Percentiles rank a stretch among this genome's conserved stretches.
phyloP scores from a whole-genome alignment of 1,140 invertebrate species.

The Homalodisca vitripennis region DNA sequence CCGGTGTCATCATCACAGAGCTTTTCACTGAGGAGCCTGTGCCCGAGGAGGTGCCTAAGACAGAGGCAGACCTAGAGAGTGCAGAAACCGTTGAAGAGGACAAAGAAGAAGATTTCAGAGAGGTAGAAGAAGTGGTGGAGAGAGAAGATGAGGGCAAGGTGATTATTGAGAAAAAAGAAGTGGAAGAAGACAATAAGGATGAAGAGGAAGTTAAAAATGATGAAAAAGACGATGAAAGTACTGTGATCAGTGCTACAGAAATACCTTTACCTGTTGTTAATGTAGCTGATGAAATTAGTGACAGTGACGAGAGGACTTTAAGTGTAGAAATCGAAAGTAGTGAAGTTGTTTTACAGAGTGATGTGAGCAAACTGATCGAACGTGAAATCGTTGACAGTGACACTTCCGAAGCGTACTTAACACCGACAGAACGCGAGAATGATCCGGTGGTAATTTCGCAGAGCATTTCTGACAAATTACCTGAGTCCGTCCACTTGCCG shows the following conservation, averaged over 20 bases:
- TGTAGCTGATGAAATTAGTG: constrained; percentile 21
- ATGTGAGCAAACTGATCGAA: constrained; percentile 42
- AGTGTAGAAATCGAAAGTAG: constrained; percentile 24
- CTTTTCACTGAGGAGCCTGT: not conserved
- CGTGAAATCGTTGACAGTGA: constrained; percentile 52
- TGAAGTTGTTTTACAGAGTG: constrained; percentile 30
- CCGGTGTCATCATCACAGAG: not conserved
- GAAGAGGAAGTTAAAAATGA: constrained; percentile 27
- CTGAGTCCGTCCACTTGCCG: constrained; percentile 42
- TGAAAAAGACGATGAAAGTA: constrained; percentile 29
- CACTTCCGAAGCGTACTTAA: constrained; percentile 59
- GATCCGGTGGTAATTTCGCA: constrained; percentile 41
- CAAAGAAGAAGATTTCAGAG: constrained; percentile 22
- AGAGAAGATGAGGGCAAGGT: not conserved
- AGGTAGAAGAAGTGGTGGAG: not conserved
- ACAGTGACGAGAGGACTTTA: constrained; percentile 21
- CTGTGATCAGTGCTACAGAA: constrained; percentile 8
- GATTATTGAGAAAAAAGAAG: not conserved
- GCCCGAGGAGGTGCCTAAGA: not conserved
- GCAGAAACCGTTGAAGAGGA: constrained; percentile 32
- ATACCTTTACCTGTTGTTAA: constrained; percentile 6
- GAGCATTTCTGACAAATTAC: constrained; percentile 36
- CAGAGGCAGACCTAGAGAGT: constrained; percentile 22
- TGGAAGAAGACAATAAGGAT: not conserved
- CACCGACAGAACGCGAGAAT: constrained; percentile 56